phyloP scores from a whole-genome alignment of 2,113 vertebrate species.

The Mesocricetus auratus region DNA sequence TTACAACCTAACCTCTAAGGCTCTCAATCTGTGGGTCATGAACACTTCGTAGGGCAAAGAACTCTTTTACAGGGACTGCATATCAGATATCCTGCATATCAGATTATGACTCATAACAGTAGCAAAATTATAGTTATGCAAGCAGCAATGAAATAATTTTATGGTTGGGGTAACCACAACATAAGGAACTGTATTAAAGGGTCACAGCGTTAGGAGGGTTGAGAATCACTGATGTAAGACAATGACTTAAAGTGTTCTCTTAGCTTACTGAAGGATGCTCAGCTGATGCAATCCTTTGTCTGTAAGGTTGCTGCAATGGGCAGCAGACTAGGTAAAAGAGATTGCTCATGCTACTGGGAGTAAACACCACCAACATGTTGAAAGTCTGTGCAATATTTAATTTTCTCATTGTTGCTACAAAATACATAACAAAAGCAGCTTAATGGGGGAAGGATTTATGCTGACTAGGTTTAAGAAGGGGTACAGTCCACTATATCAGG shows the following conservation, averaged over 20 bases:
- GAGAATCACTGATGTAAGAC: neutral
- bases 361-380: neutral
- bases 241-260: neutral
- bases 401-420: neutral
- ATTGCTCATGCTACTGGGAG: fast-evolving
- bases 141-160: neutral
- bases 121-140: neutral
- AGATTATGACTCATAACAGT: neutral
- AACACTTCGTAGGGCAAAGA: no score
- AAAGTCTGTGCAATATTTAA: neutral
- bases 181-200: neutral
- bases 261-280: neutral
- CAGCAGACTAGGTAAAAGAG: neutral
- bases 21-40: neutral
- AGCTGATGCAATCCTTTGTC: neutral
- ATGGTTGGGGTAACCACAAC: neutral
- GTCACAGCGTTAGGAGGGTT: neutral
- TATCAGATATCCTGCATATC: neutral
- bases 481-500: neutral
- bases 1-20: neutral
- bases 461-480: neutral
- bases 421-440: neutral
- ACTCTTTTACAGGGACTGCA: neutral
- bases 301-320: neutral
- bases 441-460: neutral